A percentile compares a stretch with the other conserved stretches of the same genome.
Evolutionary conservation across 2,888 invertebrate genomes (phyloP).

Genomic region (Phrixothrix hirtus): DNA sequence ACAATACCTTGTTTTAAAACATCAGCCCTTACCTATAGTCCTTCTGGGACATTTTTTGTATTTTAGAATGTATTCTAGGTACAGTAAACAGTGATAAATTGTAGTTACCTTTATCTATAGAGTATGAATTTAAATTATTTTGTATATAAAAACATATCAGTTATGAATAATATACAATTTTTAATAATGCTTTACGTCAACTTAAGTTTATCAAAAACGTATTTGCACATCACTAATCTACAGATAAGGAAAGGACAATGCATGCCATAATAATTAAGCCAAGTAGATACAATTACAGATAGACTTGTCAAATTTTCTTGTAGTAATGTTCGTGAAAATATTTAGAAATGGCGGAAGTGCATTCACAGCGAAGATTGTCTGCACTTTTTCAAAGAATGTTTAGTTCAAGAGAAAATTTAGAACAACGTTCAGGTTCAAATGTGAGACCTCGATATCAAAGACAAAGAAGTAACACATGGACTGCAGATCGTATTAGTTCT

Average conservation of each 20-base stretch:
- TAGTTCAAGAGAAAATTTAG: constrained; percentile 14
- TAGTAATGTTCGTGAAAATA: not conserved
- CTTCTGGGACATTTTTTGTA: too few relatives aligned
- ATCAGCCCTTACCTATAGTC: too few relatives aligned
- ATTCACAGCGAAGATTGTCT: constrained; percentile 15
- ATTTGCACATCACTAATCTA: constrained; percentile 26
- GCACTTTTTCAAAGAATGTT: constrained; percentile 20
- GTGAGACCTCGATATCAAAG: constrained; percentile 20
- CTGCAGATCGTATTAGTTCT: constrained; percentile 19
- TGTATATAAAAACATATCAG: too few relatives aligned
- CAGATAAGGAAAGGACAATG: constrained; percentile 21
- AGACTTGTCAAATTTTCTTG: not conserved
- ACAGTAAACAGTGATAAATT: not conserved
- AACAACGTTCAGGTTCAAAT: constrained; percentile 1
- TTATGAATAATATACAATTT: not conserved
- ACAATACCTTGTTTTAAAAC: not conserved
- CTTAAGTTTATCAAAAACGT: constrained; percentile 22
- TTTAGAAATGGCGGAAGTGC: constrained; percentile 11
- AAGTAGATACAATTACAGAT: not conserved
- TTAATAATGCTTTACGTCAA: constrained; percentile 5
- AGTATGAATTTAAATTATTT: too few relatives aligned
- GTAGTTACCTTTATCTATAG: not conserved
- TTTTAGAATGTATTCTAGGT: too few relatives aligned
- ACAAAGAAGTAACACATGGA: constrained; percentile 36
- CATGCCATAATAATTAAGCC: constrained; percentile 17